These are phyloP conservation scores for Melanophora roralis DNA, from an alignment of 2,888 invertebrate genomes.

Conservation along the genomic window DNA sequence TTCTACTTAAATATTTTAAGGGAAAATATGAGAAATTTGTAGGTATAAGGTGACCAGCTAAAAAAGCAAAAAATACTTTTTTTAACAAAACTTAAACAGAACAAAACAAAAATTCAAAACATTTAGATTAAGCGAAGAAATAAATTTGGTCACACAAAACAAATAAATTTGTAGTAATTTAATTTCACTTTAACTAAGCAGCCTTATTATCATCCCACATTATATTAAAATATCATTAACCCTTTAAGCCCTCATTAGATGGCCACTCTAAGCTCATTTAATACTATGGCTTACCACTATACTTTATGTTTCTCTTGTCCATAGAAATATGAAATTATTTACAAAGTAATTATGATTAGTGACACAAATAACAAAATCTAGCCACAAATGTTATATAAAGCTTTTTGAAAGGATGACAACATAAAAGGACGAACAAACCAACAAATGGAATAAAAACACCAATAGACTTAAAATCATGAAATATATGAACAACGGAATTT, in stretches of 20 bases:
- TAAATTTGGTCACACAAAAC: too few species aligned
- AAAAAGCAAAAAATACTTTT: too few species aligned
- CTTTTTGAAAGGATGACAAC: slow-evolving; percentile 27
- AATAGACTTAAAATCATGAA: not conserved
- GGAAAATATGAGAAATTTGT: not conserved
- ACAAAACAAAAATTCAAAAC: too few species aligned
- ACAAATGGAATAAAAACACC: slow-evolving; percentile 3
- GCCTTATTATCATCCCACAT: too few species aligned
- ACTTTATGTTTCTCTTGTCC: not conserved
- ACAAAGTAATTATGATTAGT: slow-evolving; percentile 70
- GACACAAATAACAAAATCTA: slow-evolving; percentile 59
- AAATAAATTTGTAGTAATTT: too few species aligned
- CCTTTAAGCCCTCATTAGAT: not conserved
- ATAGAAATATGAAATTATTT: slow-evolving; percentile 66
- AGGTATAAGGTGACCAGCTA: not conserved
- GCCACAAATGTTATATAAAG: slow-evolving; percentile 46
- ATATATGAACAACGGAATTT: slow-evolving; percentile 34
- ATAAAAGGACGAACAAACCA: not conserved
- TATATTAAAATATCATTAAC: not conserved
- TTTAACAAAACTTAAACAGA: too few species aligned
- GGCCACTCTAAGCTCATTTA: slow-evolving; percentile 19
- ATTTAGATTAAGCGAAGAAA: too few species aligned
- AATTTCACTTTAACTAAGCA: too few species aligned
- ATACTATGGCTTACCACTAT: too few species aligned
- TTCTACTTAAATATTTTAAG: slow-evolving; percentile 31